These are phyloP conservation scores for Nomia melanderi DNA, from an alignment of 1,140 invertebrate species.

Conservation along the genomic window DNA sequence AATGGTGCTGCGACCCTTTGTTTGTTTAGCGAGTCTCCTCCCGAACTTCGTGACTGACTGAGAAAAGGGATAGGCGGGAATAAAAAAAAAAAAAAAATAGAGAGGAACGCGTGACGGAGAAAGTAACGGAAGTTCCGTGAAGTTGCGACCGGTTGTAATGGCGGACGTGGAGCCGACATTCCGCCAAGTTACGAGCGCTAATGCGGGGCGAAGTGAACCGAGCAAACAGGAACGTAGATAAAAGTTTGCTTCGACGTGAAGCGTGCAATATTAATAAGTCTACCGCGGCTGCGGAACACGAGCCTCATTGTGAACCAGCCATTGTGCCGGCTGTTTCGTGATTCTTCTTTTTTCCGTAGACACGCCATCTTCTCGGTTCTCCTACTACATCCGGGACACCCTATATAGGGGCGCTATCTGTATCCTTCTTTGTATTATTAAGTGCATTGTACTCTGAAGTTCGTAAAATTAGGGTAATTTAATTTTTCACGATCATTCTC, in stretches of 20 bases:
- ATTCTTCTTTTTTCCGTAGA: neutral
- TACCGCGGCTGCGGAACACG: slow-evolving; percentile 2
- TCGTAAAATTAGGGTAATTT: too few species aligned
- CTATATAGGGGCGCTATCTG: too few species aligned
- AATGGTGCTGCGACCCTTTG: slow-evolving; percentile 10
- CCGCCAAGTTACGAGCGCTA: slow-evolving; percentile 14
- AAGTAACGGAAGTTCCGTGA: slow-evolving; percentile 23
- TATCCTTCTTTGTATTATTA: too few species aligned
- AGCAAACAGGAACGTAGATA: slow-evolving; percentile 20
- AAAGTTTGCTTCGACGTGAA: slow-evolving; percentile 37
- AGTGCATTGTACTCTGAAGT: too few species aligned
- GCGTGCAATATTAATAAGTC: slow-evolving; percentile 50
- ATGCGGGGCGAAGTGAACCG: neutral
- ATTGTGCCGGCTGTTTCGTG: neutral
- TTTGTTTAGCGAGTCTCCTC: neutral
- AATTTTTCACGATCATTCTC: too few species aligned
- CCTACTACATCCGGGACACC: too few species aligned
- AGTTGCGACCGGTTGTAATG: slow-evolving; percentile 4
- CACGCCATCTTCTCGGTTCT: neutral
- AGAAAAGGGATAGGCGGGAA: too few species aligned
- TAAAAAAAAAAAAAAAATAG: too few species aligned
- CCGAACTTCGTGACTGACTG: too few species aligned
- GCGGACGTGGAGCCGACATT: neutral
- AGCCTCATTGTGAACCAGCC: slow-evolving; percentile 26
- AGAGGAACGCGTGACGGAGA: neutral